These are phyloP conservation scores for Laticauda colubrina DNA, from an alignment of 2,113 vertebrate species.

Conservation along the genomic window DNA sequence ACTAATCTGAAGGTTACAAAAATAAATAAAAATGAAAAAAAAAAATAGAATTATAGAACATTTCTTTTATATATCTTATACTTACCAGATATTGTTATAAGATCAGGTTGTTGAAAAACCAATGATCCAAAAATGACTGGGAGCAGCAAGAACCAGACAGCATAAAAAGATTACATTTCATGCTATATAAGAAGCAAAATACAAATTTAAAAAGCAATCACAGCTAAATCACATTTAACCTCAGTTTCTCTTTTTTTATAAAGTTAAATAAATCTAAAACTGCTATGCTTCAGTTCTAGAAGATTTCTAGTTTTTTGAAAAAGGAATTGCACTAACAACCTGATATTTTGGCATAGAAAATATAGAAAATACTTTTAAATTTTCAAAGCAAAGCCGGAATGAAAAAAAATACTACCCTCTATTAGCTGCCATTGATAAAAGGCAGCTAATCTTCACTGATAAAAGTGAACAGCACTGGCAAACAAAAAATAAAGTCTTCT, in stretches of 20 bases:
- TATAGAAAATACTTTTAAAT: not conserved
- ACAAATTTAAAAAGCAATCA: not conserved
- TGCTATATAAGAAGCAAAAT: not conserved
- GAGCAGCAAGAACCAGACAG: not conserved
- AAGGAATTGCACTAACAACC: not conserved
- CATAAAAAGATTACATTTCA: not conserved
- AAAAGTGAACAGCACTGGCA: not conserved
- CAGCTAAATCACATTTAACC: not conserved
- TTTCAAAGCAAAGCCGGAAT: not conserved
- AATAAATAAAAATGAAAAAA: not conserved
- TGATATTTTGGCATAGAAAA: not conserved
- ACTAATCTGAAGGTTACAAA: not conserved
- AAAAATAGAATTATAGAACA: not conserved
- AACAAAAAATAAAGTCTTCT: not conserved
- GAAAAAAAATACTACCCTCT: too few species aligned
- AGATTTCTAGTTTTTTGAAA: not conserved
- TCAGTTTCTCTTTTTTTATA: not conserved
- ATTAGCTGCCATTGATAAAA: not conserved
- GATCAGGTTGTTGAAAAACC: not conserved
- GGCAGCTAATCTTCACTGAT: not conserved
- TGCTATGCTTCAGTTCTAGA: not conserved
- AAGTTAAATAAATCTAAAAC: not conserved
- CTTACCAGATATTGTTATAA: not conserved
- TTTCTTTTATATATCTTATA: not conserved
- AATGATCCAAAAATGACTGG: not conserved